These are phyloP conservation scores for Agraylea sexmaculata DNA, from an alignment of 1,140 invertebrate genomes.

Conservation along the genomic window DNA sequence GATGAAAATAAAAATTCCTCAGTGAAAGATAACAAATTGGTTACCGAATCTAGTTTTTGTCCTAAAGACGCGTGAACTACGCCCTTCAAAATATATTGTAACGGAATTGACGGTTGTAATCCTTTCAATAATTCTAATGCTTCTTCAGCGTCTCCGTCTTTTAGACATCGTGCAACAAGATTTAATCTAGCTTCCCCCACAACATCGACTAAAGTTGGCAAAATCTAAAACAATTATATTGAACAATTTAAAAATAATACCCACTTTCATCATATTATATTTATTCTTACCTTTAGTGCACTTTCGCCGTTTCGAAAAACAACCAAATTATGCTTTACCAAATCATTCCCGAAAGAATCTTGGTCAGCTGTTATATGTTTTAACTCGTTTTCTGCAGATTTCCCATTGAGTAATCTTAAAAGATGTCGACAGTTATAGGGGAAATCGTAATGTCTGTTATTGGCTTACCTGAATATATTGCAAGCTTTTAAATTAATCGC, in stretches of 20 bases:
- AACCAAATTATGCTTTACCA: conserved; percentile 91
- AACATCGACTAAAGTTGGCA: conserved; percentile 86
- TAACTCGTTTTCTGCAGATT: conserved; percentile 79
- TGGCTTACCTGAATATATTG: conserved; percentile 39
- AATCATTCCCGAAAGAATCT: conserved; percentile 81
- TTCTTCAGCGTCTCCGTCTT: conserved; percentile 80
- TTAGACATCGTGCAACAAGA: conserved; percentile 89
- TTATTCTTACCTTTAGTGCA: conserved; percentile 59
- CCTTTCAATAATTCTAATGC: conserved; percentile 87
- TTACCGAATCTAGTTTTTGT: conserved; percentile 82
- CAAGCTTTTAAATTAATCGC: conserved; percentile 88
- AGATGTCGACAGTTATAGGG: conserved; percentile 29
- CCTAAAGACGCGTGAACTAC: conserved; percentile 90
- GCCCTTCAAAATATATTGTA: conserved; percentile 94
- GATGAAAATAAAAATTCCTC: no score
- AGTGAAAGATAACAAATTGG: conserved; percentile 22
- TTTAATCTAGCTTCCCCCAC: conserved; percentile 95
- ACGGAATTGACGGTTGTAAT: conserved; percentile 81
- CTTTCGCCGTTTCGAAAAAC: conserved; percentile 93
- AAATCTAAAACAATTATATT: conserved; percentile 43
- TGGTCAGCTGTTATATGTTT: conserved; percentile 65
- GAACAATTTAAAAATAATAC: conserved; percentile 4
- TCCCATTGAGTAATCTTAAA: conserved; percentile 86
- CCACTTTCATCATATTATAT: no score
- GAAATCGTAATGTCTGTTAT: not conserved